Percentiles rank a stretch among this genome's conserved stretches.
These are phyloP conservation scores for Lagenorhynchus albirostris DNA, from an alignment of 2,113 vertebrate genomes.

Conservation along the genomic window DNA sequence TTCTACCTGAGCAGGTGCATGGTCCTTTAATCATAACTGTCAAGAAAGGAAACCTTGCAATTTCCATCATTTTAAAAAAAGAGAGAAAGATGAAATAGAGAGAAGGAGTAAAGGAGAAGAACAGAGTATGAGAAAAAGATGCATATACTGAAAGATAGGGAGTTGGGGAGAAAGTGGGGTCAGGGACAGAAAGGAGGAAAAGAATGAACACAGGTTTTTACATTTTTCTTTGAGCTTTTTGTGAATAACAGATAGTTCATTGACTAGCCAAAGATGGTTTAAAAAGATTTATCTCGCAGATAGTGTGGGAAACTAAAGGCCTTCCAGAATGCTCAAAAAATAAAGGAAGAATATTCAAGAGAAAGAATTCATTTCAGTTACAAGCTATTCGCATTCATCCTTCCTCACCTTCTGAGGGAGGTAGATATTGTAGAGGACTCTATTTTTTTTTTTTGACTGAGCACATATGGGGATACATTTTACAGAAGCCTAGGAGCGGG, in stretches of 20 bases:
- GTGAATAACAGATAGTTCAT: background rate
- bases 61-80: conserved; percentile 24
- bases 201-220: background rate
- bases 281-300: conserved; percentile 4
- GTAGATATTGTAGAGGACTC: background rate
- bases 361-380: background rate
- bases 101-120: background rate
- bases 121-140: background rate
- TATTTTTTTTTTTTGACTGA: background rate
- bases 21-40: conserved; percentile 37
- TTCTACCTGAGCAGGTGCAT: conserved; percentile 67
- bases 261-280: background rate
- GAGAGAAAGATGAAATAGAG: background rate
- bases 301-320: background rate
- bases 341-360: background rate
- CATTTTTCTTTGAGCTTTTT: background rate
- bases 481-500: background rate
- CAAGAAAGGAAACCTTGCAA: conserved; percentile 42
- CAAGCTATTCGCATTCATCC: background rate
- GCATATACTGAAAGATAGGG: background rate
- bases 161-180: background rate
- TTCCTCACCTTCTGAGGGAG: background rate
- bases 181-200: background rate
- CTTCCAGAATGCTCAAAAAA: conserved; percentile 24
- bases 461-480: background rate